Percentiles rank a stretch among this genome's conserved stretches.
These are phyloP conservation scores for Phenganax marumi DNA, from an alignment of 92 coral and sea anemone species.

Conservation along the genomic window DNA sequence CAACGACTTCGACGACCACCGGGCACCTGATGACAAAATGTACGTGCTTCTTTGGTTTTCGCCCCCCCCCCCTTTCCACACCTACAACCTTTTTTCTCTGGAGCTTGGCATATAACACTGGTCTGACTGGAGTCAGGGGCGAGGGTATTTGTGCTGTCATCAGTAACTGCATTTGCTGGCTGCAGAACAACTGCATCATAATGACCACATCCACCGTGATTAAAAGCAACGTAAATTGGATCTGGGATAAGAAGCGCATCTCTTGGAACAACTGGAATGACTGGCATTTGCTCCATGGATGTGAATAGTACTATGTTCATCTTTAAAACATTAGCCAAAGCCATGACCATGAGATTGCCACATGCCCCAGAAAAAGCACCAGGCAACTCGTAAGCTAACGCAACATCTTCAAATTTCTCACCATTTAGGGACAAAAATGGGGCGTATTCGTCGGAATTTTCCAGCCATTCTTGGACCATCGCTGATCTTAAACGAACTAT, in stretches of 20 bases:
- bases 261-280: neutral
- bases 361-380: no score
- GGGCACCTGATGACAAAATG: neutral
- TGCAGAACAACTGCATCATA: neutral
- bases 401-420: no score
- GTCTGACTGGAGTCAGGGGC: neutral
- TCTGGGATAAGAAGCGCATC: neutral
- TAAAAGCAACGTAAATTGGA: neutral
- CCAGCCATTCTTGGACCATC: no score
- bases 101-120: neutral
- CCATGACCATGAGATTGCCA: no score
- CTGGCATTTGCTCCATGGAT: no score
- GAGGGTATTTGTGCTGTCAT: neutral
- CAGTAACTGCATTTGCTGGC: neutral
- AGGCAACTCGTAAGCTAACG: no score
- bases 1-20: neutral
- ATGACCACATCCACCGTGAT: neutral
- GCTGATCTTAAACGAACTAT: no score
- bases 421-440: no score
- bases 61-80: slow-evolving; percentile 3
- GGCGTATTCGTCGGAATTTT: no score
- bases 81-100: neutral
- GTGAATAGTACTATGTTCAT: no score
- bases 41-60: neutral
- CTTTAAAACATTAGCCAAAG: no score